These are phyloP conservation scores for Rosalia funebris DNA, from an alignment of 2,888 invertebrate genomes.

Conservation along the genomic window DNA sequence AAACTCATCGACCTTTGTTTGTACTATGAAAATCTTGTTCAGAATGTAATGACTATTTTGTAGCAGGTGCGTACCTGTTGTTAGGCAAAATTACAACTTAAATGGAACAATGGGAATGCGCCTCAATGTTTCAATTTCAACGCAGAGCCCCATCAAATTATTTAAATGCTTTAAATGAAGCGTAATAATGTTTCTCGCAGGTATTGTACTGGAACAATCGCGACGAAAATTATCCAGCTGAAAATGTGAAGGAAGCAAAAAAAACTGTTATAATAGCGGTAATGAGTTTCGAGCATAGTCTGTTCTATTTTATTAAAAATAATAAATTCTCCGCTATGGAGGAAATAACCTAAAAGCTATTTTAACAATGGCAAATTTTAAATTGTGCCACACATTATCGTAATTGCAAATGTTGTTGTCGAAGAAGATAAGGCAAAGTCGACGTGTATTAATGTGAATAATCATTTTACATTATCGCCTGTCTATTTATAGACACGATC, in stretches of 20 bases:
- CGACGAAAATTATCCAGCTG: constrained; percentile 8
- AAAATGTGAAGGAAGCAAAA: constrained; percentile 8
- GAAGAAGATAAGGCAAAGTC: not conserved
- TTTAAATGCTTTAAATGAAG: constrained; percentile 20
- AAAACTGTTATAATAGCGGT: constrained; percentile 16
- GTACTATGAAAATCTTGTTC: no score
- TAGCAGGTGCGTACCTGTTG: no score
- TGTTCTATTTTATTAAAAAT: constrained; percentile 7
- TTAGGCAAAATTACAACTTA: not conserved
- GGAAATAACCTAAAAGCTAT: not conserved
- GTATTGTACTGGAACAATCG: constrained; percentile 13
- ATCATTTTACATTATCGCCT: no score
- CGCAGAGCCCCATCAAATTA: constrained; percentile 17
- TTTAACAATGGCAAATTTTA: not conserved
- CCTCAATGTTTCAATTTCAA: not conserved
- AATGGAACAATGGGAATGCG: not conserved
- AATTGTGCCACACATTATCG: not conserved
- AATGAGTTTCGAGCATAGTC: not conserved
- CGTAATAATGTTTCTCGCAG: constrained; percentile 9
- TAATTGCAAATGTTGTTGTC: no score
- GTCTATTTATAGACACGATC: no score
- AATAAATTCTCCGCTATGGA: not conserved
- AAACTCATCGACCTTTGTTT: no score
- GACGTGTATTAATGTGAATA: no score
- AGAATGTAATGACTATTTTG: no score